phyloP scores from a whole-genome alignment of 2,797 vertebrate genomes.

The Leptoclinus maculatus region DNA sequence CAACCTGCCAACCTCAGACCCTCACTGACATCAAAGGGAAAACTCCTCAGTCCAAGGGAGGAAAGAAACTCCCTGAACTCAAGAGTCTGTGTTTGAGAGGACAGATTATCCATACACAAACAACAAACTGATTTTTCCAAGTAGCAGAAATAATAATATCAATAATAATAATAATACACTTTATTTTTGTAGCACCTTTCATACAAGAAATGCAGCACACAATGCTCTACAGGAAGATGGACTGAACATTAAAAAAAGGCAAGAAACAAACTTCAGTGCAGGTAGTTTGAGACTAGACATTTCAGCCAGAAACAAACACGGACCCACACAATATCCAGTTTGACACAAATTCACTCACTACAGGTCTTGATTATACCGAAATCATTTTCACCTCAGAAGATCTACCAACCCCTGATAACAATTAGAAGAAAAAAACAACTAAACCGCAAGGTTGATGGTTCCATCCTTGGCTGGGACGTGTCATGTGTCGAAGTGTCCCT shows the following conservation, averaged over 20 bases:
- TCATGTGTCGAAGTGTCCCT: too few relatives aligned
- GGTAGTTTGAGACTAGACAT: too few relatives aligned
- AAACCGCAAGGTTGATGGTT: too few relatives aligned
- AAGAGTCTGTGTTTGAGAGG: neutral
- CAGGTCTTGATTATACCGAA: neutral
- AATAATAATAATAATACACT: neutral
- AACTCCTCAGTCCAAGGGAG: neutral
- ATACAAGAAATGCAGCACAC: neutral
- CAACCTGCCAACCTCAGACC: constrained; percentile 1
- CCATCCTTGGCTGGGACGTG: too few relatives aligned
- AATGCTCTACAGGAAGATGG: too few relatives aligned
- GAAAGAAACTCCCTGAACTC: neutral
- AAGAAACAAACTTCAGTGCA: too few relatives aligned
- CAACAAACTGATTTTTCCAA: neutral
- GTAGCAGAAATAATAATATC: neutral
- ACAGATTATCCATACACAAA: neutral
- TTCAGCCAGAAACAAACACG: too few relatives aligned
- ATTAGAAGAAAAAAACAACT: too few relatives aligned
- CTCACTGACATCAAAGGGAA: constrained; percentile 2
- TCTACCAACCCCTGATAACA: too few relatives aligned
- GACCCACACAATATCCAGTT: too few relatives aligned
- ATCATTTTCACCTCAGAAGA: neutral
- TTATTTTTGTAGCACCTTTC: neutral
- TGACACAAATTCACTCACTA: neutral
- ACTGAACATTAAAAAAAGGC: too few relatives aligned